phyloP scores from a whole-genome alignment of 2,888 invertebrate genomes.

The Drepana falcataria region DNA sequence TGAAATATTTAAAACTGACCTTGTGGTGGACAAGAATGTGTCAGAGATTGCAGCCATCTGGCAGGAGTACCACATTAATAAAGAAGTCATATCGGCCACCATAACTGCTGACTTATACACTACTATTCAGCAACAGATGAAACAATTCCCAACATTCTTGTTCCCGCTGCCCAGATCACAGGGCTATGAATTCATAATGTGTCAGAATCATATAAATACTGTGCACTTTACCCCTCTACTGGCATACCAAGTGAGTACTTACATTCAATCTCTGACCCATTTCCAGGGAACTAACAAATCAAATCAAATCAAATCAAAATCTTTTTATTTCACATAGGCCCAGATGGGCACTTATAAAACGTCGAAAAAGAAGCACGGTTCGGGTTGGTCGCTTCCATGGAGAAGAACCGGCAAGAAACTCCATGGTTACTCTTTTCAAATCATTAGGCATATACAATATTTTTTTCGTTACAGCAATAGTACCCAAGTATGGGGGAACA shows the following conservation, averaged over 20 bases:
- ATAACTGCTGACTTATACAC: constrained; percentile 81
- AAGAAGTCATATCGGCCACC: constrained; percentile 86
- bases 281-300: neutral
- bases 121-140: constrained; percentile 77
- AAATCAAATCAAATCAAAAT: no score
- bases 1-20: constrained; percentile 87
- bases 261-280: no score
- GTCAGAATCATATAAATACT: constrained; percentile 84
- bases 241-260: constrained; percentile 84
- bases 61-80: constrained; percentile 88
- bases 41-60: constrained; percentile 87
- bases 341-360: no score
- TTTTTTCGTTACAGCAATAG: no score
- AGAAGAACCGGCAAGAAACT: no score
- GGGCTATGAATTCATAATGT: constrained; percentile 92
- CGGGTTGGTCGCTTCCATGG: no score
- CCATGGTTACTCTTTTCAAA: no score
- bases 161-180: constrained; percentile 88
- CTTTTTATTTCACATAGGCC: no score
- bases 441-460: no score
- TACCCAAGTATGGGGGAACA: no score
- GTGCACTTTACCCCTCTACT: constrained; percentile 91
- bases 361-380: no score
- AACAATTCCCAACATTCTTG: constrained; percentile 83
- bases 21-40: constrained; percentile 83